Evolutionary conservation across 2,888 invertebrate genomes (phyloP).

Genomic region (Erebia aethiops): DNA sequence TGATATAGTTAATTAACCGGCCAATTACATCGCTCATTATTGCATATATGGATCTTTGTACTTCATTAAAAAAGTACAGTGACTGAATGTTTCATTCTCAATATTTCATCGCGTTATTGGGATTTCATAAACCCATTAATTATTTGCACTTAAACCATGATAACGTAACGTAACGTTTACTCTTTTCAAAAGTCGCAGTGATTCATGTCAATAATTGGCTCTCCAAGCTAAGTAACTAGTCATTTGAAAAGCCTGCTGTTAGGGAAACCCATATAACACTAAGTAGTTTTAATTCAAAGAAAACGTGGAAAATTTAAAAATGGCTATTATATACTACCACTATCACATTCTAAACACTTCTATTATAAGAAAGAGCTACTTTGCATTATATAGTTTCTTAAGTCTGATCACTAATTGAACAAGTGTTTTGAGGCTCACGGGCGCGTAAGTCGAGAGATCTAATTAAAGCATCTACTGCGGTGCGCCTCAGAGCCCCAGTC

Average conservation of each 20-base stretch:
- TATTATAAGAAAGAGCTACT: slow-evolving; percentile 47
- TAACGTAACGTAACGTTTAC: too few relatives aligned
- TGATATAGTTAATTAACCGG: slow-evolving; percentile 14
- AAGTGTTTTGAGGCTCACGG: slow-evolving; percentile 77
- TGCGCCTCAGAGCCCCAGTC: slow-evolving; percentile 58
- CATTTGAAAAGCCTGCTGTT: too few relatives aligned
- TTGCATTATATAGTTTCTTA: slow-evolving; percentile 67
- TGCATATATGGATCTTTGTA: not conserved
- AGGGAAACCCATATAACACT: too few relatives aligned
- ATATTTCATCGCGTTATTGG: not conserved
- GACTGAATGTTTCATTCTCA: slow-evolving; percentile 1
- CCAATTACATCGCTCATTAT: slow-evolving; percentile 15
- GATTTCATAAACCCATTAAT: not conserved
- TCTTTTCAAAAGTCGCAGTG: too few relatives aligned
- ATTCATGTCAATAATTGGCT: too few relatives aligned
- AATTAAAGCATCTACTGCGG: slow-evolving; percentile 79
- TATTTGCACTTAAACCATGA: not conserved
- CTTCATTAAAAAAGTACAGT: slow-evolving; percentile 18
- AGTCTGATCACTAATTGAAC: slow-evolving; percentile 79
- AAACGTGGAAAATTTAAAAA: not conserved
- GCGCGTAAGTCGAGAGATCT: slow-evolving; percentile 77
- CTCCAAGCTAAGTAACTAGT: too few relatives aligned
- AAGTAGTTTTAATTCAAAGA: too few relatives aligned
- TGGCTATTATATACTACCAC: not conserved
- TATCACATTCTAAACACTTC: slow-evolving; percentile 30